A percentile compares a stretch with the other conserved stretches of the same genome.
Evolutionary conservation across 2,113 vertebrate species (phyloP).

Genomic region (Channa argus): DNA sequence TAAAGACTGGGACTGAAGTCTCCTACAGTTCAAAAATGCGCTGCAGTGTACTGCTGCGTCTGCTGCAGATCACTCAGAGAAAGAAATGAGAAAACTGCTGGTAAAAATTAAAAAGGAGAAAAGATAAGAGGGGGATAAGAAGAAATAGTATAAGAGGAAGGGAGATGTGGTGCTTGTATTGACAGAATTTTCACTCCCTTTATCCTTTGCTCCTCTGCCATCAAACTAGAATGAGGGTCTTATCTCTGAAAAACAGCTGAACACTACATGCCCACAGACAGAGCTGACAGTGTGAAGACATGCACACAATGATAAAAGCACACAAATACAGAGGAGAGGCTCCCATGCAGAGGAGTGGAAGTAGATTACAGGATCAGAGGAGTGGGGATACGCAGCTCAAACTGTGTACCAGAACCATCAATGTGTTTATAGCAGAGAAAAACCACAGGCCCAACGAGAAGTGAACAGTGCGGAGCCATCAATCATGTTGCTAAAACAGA

Average conservation of each 20-base stretch:
- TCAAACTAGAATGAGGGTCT: conserved; percentile 64
- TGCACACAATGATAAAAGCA: conserved; percentile 64
- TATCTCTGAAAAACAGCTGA: conserved; percentile 69
- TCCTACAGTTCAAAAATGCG: conserved; percentile 29
- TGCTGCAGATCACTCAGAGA: conserved; percentile 10
- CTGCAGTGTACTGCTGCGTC: conserved; percentile 19
- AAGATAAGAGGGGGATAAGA: conserved; percentile 39
- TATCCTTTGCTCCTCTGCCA: conserved; percentile 29
- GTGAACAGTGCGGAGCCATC: conserved; percentile 50
- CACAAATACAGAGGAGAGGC: conserved; percentile 43
- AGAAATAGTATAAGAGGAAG: conserved; percentile 27
- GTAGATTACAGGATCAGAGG: conserved; percentile 65
- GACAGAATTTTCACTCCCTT: conserved; percentile 50
- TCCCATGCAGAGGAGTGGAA: conserved; percentile 44
- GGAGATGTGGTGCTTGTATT: conserved; percentile 48
- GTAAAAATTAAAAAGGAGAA: conserved; percentile 21
- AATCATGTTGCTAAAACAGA: conserved; percentile 62
- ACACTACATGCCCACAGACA: conserved; percentile 73
- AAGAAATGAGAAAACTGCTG: conserved; percentile 28
- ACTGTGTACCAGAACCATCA: conserved; percentile 33
- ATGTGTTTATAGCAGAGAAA: conserved; percentile 43
- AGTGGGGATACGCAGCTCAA: conserved; percentile 48
- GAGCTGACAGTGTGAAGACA: conserved; percentile 60
- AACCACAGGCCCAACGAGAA: conserved; percentile 49
- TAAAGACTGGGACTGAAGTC: conserved; percentile 21